Evolutionary conservation across 2,888 invertebrate genomes (phyloP), one percentile per base, ranked within the genome.

Genomic region (Agrochola lychnidis): DNA sequence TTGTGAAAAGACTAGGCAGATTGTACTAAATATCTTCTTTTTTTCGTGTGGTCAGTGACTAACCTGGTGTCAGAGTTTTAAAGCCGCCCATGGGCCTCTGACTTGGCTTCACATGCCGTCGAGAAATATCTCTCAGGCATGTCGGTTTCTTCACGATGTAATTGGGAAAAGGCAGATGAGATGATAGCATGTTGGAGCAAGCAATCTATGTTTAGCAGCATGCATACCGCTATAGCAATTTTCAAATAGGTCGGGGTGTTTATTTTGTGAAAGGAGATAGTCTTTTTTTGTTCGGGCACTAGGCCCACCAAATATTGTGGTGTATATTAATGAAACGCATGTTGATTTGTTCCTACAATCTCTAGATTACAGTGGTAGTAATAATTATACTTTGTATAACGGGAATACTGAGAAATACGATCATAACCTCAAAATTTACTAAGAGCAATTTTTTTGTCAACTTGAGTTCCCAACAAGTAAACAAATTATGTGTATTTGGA

Each of bases 211-310:
- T 14, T 30, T 63, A 40, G 56, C n/a, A 22, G 36, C 42, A 5
- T 57, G 48, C 80, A 56, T n/a, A 14, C 53, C 12, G 57, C 61
- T 79, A 59, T 56, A 16, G 70, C 9, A 63, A 70, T 56, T 70
- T 83, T 66, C 16, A 67, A 57, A 61, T 78, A 69, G 64, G 30
- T 56, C 36, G 51, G 7, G 4, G 10, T 45, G 25, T 5, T 25
- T 14, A 48, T 30, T 30, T 48, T 45, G 12, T 66, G 12, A 6
- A 19, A 10, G 45, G 45, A 45, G 19, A 25, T 64, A 19, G 19
- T 45, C 2, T 19, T 19, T 45, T 45, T 66, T 30, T 12, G 12
- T 48, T 66, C 30, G 4, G 2, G 7, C 2, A 2, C 30, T 48
- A 4, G 66, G 45, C 45, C 45, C 12, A 12, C 4, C 45, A 30